These are phyloP conservation scores for Limosa lapponica DNA, from an alignment of 2,797 vertebrate genomes.

Conservation along the genomic window DNA sequence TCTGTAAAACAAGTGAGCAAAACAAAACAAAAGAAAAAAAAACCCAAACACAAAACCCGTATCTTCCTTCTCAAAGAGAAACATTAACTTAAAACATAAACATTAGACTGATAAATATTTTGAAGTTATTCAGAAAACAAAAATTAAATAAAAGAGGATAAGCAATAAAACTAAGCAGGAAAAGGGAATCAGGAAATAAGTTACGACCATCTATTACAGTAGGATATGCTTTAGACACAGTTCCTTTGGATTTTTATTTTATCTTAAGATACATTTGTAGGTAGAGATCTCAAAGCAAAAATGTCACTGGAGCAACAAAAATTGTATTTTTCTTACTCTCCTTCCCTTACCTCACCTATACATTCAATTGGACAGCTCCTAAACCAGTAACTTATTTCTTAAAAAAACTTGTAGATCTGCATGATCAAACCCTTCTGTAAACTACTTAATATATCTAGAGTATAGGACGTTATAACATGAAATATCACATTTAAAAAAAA, in stretches of 20 bases:
- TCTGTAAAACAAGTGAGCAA: not conserved
- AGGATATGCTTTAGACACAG: not conserved
- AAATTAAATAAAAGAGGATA: not conserved
- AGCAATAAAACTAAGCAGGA: not conserved
- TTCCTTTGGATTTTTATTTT: not conserved
- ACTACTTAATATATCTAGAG: not conserved
- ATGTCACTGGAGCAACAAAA: not conserved
- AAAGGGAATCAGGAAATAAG: not conserved
- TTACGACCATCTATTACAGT: not conserved
- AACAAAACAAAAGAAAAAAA: not conserved
- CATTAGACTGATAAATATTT: not conserved
- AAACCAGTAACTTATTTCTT: not conserved
- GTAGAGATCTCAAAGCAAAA: not conserved
- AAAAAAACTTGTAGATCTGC: not conserved
- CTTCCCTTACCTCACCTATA: not conserved
- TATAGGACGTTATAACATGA: not conserved
- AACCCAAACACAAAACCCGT: not conserved
- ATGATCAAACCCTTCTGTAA: not conserved
- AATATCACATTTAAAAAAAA: not conserved
- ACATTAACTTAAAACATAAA: not conserved
- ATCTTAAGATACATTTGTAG: not conserved
- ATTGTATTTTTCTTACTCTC: not conserved
- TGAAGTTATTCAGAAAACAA: not conserved
- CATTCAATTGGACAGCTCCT: not conserved
- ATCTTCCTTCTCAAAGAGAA: not conserved